These are phyloP conservation scores for Lycocerus yunnanus DNA, from an alignment of 2,888 invertebrate genomes.

Conservation along the genomic window DNA sequence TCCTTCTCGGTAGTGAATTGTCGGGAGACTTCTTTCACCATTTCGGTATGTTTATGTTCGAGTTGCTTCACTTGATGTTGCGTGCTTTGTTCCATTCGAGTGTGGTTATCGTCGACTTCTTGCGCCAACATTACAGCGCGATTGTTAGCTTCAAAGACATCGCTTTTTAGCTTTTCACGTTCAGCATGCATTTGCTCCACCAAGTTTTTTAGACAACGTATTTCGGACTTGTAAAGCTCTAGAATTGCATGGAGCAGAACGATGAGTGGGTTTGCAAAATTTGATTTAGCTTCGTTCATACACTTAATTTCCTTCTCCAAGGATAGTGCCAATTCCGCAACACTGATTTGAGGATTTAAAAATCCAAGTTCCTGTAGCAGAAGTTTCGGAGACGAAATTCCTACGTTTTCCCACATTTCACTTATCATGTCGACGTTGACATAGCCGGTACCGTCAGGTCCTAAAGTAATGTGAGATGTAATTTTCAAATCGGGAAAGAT, in stretches of 20 bases:
- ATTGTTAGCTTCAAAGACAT: conserved; percentile 81
- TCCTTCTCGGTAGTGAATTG: conserved; percentile 78
- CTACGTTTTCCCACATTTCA: conserved; percentile 75
- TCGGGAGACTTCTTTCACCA: conserved; percentile 69
- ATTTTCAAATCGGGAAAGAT: conserved; percentile 48
- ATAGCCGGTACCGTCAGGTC: conserved; percentile 47
- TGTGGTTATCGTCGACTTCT: conserved; percentile 90
- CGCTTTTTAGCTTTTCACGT: conserved; percentile 77
- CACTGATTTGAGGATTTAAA: conserved; percentile 60
- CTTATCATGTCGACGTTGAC: conserved; percentile 61
- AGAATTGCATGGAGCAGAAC: conserved; percentile 67
- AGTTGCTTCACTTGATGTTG: conserved; percentile 71
- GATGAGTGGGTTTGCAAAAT: conserved; percentile 54
- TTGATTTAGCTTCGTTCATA: conserved; percentile 42
- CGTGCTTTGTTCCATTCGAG: conserved; percentile 77
- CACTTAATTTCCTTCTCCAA: conserved; percentile 68
- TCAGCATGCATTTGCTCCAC: conserved; percentile 74
- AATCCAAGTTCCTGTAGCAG: conserved; percentile 73
- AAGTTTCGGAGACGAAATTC: conserved; percentile 66
- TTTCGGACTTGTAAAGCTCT: conserved; percentile 69
- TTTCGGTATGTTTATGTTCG: conserved; percentile 78
- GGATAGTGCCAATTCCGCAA: conserved; percentile 67
- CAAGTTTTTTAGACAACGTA: conserved; percentile 62
- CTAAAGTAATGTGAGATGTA: conserved; percentile 52
- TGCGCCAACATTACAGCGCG: conserved; percentile 81